These are phyloP conservation scores for Camelus bactrianus DNA, from an alignment of 2,113 vertebrate species.

Conservation along the genomic window DNA sequence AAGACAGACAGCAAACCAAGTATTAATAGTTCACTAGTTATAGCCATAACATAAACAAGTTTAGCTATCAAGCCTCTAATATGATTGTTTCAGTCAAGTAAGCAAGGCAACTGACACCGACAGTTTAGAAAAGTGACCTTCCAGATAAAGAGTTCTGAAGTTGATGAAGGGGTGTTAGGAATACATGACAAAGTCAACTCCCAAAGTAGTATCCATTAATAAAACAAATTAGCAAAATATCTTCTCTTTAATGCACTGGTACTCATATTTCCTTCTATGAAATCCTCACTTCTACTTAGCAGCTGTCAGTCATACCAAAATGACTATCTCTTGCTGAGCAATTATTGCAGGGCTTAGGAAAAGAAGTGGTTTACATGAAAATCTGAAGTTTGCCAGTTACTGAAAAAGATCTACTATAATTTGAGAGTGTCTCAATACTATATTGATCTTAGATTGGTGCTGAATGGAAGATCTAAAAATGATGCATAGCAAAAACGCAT, in stretches of 20 bases:
- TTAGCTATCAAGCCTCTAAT: constrained; percentile 46
- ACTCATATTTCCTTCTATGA: neutral
- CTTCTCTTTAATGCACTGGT: neutral
- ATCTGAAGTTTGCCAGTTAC: constrained; percentile 44
- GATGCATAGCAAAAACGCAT: neutral
- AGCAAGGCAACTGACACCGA: constrained; percentile 37
- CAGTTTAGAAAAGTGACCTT: constrained; percentile 69
- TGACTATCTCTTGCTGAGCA: neutral
- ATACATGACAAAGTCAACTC: neutral
- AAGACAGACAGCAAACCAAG: constrained; percentile 26
- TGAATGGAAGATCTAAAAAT: constrained; percentile 52
- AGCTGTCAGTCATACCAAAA: constrained; percentile 52
- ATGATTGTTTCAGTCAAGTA: constrained; percentile 66
- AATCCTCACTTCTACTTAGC: constrained; percentile 24
- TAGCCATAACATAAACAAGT: constrained; percentile 25
- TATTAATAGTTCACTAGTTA: constrained; percentile 52
- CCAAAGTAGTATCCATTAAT: constrained; percentile 35
- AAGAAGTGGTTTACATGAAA: constrained; percentile 49
- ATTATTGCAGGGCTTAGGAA: neutral
- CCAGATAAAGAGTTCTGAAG: constrained; percentile 37
- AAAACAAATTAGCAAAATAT: constrained; percentile 20
- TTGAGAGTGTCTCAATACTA: neutral
- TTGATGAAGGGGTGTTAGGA: neutral
- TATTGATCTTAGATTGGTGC: constrained; percentile 13
- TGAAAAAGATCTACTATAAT: constrained; percentile 47